phyloP scores from a whole-genome alignment of 2,113 vertebrate species.

The Bungarus multicinctus region DNA sequence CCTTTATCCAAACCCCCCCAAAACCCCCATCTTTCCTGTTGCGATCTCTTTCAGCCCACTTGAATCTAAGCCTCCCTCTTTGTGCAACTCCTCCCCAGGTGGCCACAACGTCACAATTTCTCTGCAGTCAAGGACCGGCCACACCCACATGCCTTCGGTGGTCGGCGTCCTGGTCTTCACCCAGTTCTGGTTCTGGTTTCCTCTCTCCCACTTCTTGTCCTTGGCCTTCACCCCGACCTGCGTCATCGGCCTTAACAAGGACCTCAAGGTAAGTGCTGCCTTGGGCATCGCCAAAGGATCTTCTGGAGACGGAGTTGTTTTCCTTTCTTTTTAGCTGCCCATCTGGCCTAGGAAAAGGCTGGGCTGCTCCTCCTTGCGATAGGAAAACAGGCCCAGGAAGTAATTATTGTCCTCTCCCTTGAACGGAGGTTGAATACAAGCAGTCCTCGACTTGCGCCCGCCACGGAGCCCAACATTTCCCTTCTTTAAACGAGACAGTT shows the following conservation, averaged over 20 bases:
- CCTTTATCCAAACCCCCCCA: no score
- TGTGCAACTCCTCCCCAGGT: conserved; percentile 69
- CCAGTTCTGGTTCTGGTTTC: conserved; percentile 99
- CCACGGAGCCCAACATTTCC: no score
- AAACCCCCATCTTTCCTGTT: no score
- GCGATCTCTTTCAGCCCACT: no score
- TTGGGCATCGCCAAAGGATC: no score
- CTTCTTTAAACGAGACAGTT: no score
- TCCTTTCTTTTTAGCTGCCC: not conserved
- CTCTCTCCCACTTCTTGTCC: conserved; percentile 94
- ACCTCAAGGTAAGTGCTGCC: conserved; percentile 86
- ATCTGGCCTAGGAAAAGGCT: not conserved
- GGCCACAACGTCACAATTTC: conserved; percentile 97
- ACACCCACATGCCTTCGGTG: conserved; percentile 98
- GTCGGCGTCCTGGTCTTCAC: conserved; percentile 97
- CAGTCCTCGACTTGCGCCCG: no score
- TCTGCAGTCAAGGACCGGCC: conserved; percentile 95
- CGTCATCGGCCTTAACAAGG: conserved; percentile 98
- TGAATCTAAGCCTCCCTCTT: not conserved
- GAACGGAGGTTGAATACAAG: not conserved
- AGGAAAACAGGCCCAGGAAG: no score
- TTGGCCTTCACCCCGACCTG: conserved; percentile 96
- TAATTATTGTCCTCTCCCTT: not conserved
- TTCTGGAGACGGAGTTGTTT: no score
- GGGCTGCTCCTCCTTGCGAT: not conserved